Evolutionary conservation across 2,797 vertebrate genomes (phyloP), one percentile per base, ranked within the genome.

Genomic region (Alca torda): DNA sequence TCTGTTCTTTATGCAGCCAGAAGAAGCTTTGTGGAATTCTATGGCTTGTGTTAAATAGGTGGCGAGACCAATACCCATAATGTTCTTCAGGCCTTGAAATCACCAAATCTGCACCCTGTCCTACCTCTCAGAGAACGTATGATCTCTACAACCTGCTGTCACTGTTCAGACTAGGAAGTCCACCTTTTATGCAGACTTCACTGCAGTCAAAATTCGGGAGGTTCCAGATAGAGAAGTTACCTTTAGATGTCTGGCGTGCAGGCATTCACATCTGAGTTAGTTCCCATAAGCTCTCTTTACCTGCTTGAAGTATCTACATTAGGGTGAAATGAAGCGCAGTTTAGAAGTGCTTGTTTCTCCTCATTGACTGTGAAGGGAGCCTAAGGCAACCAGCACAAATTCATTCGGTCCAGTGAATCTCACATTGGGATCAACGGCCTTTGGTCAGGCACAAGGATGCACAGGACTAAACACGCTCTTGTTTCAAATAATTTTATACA

Each of bases 341-440:
- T 87, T 63, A 70, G 43, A 87, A 91, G 45, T 91, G 60, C 75
- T 87, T 80, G 68, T 92, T 96, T 85, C 69, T 92, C 57, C 64
- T 93, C 72, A 31, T 6, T 91, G 89, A 83, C 85, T 77, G n/a
- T 56, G 87, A 91, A 85, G 53, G 53, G 30, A 94, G 81, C 93
- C 95, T 85, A 35, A 93, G 95, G 95, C 93, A 93, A 93, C 18
- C 14, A 63, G 84, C 84, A 85, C 39, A 77, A 89, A 87, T 74
- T 87, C 33, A 21, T 92, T 89, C 4, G 0, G 57, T 89, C 89
- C 89, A 61, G 37, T 87, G 78, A 89, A 67, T 89, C 64, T 92
- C 87, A 68, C 41, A 11, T 10, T 70, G 90, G 51, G 57, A 77
- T 93, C 91, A 84, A 67, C 3, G 1, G 51, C 70, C 86, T 94